Percentiles rank a stretch among this genome's conserved stretches.
phyloP scores from a whole-genome alignment of 1,140 invertebrate genomes.

The Centruroides sculpturatus region DNA sequence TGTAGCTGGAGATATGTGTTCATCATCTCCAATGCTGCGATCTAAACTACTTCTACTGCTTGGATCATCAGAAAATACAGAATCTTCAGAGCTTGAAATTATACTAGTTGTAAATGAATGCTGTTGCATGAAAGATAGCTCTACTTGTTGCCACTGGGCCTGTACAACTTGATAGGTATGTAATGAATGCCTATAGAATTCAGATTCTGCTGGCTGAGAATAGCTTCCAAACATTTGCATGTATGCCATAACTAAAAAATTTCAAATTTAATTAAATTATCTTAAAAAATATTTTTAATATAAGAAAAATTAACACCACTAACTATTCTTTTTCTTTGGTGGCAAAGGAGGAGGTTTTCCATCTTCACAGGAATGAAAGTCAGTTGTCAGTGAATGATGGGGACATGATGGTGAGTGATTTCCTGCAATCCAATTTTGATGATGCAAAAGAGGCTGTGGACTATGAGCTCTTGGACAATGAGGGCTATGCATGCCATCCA shows the following conservation, averaged over 20 bases:
- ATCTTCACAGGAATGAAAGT: not conserved
- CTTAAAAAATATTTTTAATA: too few relatives aligned
- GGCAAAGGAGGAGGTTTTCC: conserved; percentile 68
- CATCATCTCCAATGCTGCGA: conserved; percentile 2
- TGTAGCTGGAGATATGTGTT: not conserved
- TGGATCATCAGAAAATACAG: conserved; percentile 9
- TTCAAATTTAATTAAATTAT: too few relatives aligned
- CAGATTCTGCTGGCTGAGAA: conserved; percentile 51
- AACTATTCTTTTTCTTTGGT: conserved; percentile 83
- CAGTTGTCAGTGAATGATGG: not conserved
- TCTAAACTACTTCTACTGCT: conserved; percentile 1
- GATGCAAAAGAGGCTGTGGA: conserved; percentile 1
- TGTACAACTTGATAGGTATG: conserved; percentile 42
- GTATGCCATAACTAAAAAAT: conserved; percentile 72
- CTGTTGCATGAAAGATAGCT: conserved; percentile 31
- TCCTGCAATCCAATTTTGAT: conserved; percentile 5
- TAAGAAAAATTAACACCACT: conserved; percentile 29
- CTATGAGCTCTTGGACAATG: conserved; percentile 8
- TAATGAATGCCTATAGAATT: conserved; percentile 66
- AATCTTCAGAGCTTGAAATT: conserved; percentile 15
- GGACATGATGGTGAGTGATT: conserved; percentile 11
- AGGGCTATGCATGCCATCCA: conserved; percentile 6
- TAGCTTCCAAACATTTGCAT: conserved; percentile 90
- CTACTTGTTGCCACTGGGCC: conserved; percentile 45
- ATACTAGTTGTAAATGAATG: conserved; percentile 9